These are phyloP conservation scores for Latrodectus hesperus DNA, from an alignment of 2,888 invertebrate species.

Conservation along the genomic window DNA sequence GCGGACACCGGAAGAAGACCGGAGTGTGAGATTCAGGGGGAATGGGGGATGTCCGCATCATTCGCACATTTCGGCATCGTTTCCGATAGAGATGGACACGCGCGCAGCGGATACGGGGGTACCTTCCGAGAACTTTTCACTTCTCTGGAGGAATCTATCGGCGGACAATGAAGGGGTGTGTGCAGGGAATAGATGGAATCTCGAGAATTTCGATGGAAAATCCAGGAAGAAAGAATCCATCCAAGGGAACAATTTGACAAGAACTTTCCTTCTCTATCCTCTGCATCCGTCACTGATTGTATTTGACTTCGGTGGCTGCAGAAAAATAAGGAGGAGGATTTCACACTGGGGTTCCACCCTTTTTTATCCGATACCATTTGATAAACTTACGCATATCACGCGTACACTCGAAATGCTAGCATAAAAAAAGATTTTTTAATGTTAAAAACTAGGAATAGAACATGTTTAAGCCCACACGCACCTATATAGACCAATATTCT, in stretches of 20 bases:
- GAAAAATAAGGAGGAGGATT: too few relatives aligned
- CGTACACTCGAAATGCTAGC: too few relatives aligned
- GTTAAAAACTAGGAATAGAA: too few relatives aligned
- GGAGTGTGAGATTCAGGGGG: slow-evolving; percentile 34
- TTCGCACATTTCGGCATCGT: slow-evolving; percentile 25
- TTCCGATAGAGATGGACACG: slow-evolving; percentile 14
- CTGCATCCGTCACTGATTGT: too few relatives aligned
- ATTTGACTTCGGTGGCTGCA: too few relatives aligned
- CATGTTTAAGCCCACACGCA: too few relatives aligned
- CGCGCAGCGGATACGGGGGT: background rate
- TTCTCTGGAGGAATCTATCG: background rate
- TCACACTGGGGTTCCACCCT: too few relatives aligned
- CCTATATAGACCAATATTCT: too few relatives aligned
- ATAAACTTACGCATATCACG: too few relatives aligned
- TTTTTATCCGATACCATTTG: too few relatives aligned
- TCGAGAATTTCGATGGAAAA: background rate
- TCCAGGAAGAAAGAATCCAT: background rate
- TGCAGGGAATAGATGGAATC: background rate
- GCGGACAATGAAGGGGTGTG: background rate
- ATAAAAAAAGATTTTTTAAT: too few relatives aligned
- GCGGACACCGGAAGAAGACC: slow-evolving; percentile 61
- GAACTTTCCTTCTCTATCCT: background rate
- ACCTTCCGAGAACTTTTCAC: background rate
- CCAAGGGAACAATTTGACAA: background rate
- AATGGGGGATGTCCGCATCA: slow-evolving; percentile 33